Evolutionary conservation across 2,113 vertebrate species (phyloP).

Genomic region (Cercocebus atys): DNA sequence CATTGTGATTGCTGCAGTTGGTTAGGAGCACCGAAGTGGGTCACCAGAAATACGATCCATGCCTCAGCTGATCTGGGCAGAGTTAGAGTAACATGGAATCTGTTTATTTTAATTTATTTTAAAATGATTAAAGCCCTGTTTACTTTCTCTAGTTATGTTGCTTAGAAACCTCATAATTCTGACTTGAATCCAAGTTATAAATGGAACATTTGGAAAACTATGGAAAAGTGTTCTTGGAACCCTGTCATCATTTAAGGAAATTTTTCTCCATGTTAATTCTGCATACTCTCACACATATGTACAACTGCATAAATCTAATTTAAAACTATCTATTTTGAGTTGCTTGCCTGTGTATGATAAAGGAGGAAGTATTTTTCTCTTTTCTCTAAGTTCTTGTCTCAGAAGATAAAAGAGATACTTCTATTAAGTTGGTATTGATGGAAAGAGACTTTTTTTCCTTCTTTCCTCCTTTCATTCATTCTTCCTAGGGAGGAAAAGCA

Average conservation of each 20-base stretch:
- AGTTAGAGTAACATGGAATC: not conserved
- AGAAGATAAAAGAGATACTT: slow-evolving; percentile 8
- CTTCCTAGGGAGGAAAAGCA: not conserved
- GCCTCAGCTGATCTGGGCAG: not conserved
- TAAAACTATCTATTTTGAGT: not conserved
- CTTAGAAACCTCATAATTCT: slow-evolving; percentile 62
- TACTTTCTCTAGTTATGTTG: slow-evolving; percentile 59
- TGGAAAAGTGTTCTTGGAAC: slow-evolving; percentile 58
- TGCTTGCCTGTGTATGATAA: not conserved
- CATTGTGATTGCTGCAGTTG: not conserved
- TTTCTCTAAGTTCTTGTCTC: not conserved
- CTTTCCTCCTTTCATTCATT: not conserved
- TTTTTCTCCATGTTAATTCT: slow-evolving; percentile 5
- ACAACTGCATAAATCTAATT: not conserved
- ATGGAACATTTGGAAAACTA: slow-evolving; percentile 72
- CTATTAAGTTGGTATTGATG: not conserved
- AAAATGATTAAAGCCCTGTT: slow-evolving; percentile 31
- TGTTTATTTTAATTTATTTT: slow-evolving; percentile 61
- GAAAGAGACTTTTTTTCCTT: not conserved
- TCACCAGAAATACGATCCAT: not conserved
- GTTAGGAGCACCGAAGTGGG: not conserved
- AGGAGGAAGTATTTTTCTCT: not conserved
- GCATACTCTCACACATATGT: not conserved
- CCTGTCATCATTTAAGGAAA: not conserved
- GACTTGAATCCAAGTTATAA: slow-evolving; percentile 59